Percentiles rank a stretch among this genome's conserved stretches.
Conservation (phyloP, 1,140 invertebrate genomes). For the Ridgeia piscesae region DNA sequence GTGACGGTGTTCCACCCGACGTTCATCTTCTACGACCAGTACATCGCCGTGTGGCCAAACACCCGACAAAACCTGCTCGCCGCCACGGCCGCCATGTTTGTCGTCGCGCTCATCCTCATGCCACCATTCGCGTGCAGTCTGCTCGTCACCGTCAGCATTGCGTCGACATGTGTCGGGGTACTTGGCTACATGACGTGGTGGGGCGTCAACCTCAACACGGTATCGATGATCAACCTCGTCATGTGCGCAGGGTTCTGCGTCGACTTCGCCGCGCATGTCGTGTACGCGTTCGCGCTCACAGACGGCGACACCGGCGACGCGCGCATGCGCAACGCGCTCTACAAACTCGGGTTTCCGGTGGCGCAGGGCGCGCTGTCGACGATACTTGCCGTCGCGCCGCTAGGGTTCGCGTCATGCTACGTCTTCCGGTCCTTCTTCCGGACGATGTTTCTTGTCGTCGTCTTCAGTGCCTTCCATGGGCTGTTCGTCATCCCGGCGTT, state of each 20-base stretch:
- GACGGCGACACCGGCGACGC: conserved; percentile 57
- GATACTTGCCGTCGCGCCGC: conserved; percentile 83
- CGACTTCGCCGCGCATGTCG: conserved; percentile 96
- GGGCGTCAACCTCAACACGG: conserved; percentile 92
- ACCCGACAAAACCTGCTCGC: conserved; percentile 91
- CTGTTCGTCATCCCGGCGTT: conserved; percentile 88
- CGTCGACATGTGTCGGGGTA: conserved; percentile 95
- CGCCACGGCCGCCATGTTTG: conserved; percentile 90
- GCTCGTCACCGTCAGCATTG: conserved; percentile 92
- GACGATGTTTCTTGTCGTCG: conserved; percentile 94
- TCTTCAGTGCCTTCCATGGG: conserved; percentile 91
- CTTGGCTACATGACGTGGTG: conserved; percentile 95
- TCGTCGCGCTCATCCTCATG: conserved; percentile 93
- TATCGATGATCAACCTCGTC: conserved; percentile 98
- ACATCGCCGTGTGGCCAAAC: background rate
- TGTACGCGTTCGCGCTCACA: conserved; percentile 94
- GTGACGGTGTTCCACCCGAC: background rate
- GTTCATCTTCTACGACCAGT: conserved; percentile 19
- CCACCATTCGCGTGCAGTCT: conserved; percentile 89
- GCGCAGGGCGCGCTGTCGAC: conserved; percentile 92
- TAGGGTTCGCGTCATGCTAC: conserved; percentile 89
- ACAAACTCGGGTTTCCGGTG: conserved; percentile 88
- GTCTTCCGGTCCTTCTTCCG: conserved; percentile 99
- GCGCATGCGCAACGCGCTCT: conserved; percentile 80
- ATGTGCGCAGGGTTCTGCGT: conserved; percentile 99